Percentiles rank a stretch among this genome's conserved stretches.
Evolutionary conservation across 35 echinoderm and acorn worm genomes (phyloP).

Genomic region (Hemicentrotus pulcherrimus): DNA sequence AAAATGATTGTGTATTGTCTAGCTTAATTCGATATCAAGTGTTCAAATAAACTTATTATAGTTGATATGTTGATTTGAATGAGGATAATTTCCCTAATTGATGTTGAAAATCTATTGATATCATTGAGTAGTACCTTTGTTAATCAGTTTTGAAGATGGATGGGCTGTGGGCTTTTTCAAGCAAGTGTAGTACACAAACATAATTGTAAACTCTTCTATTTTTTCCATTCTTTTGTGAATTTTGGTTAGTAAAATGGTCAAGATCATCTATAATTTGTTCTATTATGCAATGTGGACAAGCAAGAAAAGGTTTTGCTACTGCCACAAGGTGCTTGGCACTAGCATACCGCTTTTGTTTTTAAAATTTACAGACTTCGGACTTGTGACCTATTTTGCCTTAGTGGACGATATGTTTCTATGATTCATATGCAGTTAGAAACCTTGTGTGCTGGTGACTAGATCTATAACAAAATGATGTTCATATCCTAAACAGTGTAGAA

Average conservation of each 20-base stretch:
- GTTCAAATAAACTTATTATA: conserved; percentile 5
- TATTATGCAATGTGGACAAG: conserved; percentile 12
- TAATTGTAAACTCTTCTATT: neutral
- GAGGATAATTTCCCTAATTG: neutral
- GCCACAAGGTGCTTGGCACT: neutral
- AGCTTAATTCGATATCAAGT: conserved; percentile 3
- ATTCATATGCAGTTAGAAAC: conserved; percentile 21
- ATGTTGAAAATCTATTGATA: neutral
- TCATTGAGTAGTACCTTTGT: neutral
- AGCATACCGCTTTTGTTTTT: conserved; percentile 16
- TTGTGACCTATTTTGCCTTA: conserved; percentile 32
- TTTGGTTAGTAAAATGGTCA: neutral
- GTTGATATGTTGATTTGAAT: conserved; percentile 1
- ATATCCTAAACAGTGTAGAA: conserved; percentile 22
- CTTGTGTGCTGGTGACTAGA: conserved; percentile 30
- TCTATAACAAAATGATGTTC: conserved; percentile 2
- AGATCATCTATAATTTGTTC: neutral
- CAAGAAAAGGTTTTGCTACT: neutral
- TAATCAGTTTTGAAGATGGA: neutral
- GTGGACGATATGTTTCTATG: conserved; percentile 35
- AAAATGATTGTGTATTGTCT: neutral
- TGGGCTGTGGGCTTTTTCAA: neutral
- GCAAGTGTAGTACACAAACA: neutral
- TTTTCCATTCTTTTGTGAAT: conserved; percentile 2
- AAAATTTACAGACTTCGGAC: conserved; percentile 6